Evolutionary conservation across 37 sponge, comb jelly and placozoan species (phyloP).

Genomic region (Ianthella basta): DNA sequence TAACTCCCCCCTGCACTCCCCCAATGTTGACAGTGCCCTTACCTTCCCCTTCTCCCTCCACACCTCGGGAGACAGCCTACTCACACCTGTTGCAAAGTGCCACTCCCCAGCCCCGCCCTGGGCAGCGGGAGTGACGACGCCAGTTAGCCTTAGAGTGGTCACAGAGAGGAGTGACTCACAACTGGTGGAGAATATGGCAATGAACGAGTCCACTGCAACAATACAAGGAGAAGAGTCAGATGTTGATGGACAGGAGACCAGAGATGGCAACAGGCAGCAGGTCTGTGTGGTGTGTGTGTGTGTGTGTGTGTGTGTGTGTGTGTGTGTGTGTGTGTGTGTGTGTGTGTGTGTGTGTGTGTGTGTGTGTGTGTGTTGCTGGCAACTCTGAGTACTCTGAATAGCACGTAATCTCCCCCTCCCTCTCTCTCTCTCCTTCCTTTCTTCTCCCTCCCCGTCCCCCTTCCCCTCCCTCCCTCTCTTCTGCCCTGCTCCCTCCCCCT

Average conservation of each 20-base stretch:
- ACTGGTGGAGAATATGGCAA: conserved; percentile 13
- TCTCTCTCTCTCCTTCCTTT: neutral
- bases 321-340: neutral
- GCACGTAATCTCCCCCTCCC: neutral
- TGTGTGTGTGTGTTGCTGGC: neutral
- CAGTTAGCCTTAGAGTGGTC: neutral
- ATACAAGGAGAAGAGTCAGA: conserved; percentile 17
- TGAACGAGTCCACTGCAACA: conserved; percentile 25
- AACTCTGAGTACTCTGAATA: neutral
- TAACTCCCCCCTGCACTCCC: neutral
- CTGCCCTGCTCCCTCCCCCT: neutral
- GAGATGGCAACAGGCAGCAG: no score
- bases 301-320: conserved; percentile 5
- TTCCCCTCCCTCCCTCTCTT: neutral
- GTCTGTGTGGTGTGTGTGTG: conserved; percentile 16
- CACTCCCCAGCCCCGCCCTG: neutral
- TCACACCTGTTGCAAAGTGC: conserved; percentile 5
- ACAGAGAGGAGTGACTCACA: neutral
- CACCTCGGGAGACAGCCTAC: conserved; percentile 24
- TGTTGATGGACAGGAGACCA: neutral
- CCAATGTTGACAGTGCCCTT: neutral
- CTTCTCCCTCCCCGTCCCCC: neutral
- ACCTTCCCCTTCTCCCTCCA: conserved; percentile 35
- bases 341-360: conserved; percentile 16
- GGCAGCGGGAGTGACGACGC: neutral